Evolutionary conservation across 2,797 vertebrate genomes (phyloP).

Genomic region (Acropternis orthonyx): DNA sequence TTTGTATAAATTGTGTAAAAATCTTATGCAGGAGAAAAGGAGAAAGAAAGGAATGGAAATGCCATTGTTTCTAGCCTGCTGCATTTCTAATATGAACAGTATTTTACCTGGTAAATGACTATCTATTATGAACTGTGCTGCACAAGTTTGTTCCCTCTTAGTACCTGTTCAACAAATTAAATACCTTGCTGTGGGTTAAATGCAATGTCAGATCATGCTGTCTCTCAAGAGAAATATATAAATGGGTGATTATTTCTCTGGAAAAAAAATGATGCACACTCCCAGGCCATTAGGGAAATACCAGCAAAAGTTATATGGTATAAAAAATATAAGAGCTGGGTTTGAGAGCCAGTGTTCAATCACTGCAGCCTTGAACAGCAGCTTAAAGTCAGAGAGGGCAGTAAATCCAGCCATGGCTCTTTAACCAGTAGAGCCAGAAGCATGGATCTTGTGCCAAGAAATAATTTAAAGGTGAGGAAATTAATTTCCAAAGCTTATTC

Average conservation of each 20-base stretch:
- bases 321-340: slow-evolving; percentile 51
- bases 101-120: slow-evolving; percentile 20
- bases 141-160: not conserved
- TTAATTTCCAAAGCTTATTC: slow-evolving; percentile 16
- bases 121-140: not conserved
- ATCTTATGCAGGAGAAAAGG: not conserved
- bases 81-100: not conserved
- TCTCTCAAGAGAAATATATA: slow-evolving; percentile 50
- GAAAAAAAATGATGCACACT: slow-evolving; percentile 38
- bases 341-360: slow-evolving; percentile 67
- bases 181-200: slow-evolving; percentile 54
- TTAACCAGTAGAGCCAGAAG: slow-evolving; percentile 36
- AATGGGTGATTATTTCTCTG: slow-evolving; percentile 53
- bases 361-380: slow-evolving; percentile 68
- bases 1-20: not conserved
- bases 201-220: slow-evolving; percentile 34
- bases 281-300: slow-evolving; percentile 62
- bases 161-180: slow-evolving; percentile 14
- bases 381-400: slow-evolving; percentile 51
- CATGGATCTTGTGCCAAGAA: slow-evolving; percentile 48
- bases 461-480: slow-evolving; percentile 47
- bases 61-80: not conserved
- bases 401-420: slow-evolving; percentile 66
- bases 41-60: not conserved
- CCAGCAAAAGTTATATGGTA: slow-evolving; percentile 32